Base-by-base conservation (phyloP, 2,888 invertebrate genomes). In the Opisthograptis luteolata region DNA sequence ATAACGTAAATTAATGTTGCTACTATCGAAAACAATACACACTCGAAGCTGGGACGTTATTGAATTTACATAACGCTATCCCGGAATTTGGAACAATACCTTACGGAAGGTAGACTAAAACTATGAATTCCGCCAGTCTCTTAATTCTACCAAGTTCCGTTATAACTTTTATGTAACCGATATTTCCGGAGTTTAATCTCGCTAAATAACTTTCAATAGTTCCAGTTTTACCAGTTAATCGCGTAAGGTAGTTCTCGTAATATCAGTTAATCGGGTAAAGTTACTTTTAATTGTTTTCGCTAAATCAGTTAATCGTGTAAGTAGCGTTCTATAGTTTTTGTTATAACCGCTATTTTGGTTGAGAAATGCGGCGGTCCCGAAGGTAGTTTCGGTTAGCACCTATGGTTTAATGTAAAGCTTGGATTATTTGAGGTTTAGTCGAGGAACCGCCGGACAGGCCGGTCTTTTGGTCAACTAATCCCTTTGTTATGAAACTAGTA, bases 341-440 rank as follows among this genome's bases (percentile, higher is more conserved):
- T 64, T 5, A 20, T 44, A 40, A 43, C 6, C 31, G 22, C 17
- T 32, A 20, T 57, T 57, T 34, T 40, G 72, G 49, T 70, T 60
- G 55, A 63, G 66, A 66, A 62, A 63, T 51, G 56, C 55, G 58
- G 60, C n/a, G 63, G 57, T 60, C 58, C 46, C 39, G 60, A 68
- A 70, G 76, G 78, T 75, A 75, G 76, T 72, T 72, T 68, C 80
- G 80, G 84, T 88, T 89, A 91, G 84, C 78, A 74, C 78, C 73
- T 73, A 72, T 79, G 86, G 85, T 82, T 85, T 87, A 87, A 86
- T 84, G 79, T 82, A 78, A 73, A 75, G 79, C 84, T 70, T 81
- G 90, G 91, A 91, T 91, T 88, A 91, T 68, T 75, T 72, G 74
- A 76, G 87, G 84, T 84, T 88, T 86, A 84, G 83, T 76, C 70